These are phyloP conservation scores for Speoplatyrhinus poulsoni DNA, from an alignment of 2,113 vertebrate genomes.

Conservation along the genomic window DNA sequence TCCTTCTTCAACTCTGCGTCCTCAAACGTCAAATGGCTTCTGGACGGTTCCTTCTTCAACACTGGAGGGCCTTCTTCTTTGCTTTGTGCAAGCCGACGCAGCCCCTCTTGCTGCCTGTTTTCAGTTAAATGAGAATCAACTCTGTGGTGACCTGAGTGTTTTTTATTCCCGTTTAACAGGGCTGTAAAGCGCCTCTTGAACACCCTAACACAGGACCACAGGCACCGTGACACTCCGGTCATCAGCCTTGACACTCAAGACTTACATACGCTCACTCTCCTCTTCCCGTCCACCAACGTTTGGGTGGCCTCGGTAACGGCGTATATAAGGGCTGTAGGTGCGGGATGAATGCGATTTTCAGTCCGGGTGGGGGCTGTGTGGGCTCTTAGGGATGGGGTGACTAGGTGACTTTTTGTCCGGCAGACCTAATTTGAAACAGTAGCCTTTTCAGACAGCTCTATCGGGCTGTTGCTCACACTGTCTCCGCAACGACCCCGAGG, in stretches of 20 bases:
- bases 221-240: constrained; percentile 34
- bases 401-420: constrained; percentile 58
- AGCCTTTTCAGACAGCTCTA: constrained; percentile 66
- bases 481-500: constrained; percentile 52
- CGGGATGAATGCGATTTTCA: not conserved
- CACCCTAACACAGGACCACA: constrained; percentile 48
- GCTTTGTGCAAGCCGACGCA: not conserved
- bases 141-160: constrained; percentile 31
- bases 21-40: not conserved
- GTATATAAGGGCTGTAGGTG: not conserved
- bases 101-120: not conserved
- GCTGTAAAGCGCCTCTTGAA: constrained; percentile 57
- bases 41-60: not conserved
- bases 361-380: not conserved
- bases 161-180: constrained; percentile 65
- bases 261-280: constrained; percentile 2
- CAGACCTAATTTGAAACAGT: constrained; percentile 71
- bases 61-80: too few relatives aligned
- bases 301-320: not conserved
- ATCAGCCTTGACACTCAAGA: not conserved
- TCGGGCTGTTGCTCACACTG: constrained; percentile 55
- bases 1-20: not conserved
- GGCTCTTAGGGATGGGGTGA: constrained; percentile 7
- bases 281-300: not conserved
- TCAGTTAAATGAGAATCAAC: not conserved